Base-by-base conservation (phyloP, 2,797 vertebrate species). In the Gambelia wislizenii region DNA sequence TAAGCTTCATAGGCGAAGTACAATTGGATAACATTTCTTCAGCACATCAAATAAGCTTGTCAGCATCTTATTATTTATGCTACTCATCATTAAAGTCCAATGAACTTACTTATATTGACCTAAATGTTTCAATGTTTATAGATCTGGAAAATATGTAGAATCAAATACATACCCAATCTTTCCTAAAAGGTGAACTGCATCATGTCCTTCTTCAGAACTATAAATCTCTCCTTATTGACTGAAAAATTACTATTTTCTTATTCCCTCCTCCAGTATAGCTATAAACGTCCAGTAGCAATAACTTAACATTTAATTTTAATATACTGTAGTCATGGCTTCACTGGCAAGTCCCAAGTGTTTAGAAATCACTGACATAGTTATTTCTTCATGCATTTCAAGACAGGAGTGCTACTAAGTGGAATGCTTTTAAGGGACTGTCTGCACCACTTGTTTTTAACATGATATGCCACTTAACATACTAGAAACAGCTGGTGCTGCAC, bases 101-200 rank as follows among this genome's bases (percentile, higher is more conserved):
- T 0, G 2, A 70, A 16, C 12, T 74, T 0, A 5, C 61, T 83
- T 91, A n/a, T 64, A 83, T 67, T 59, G 14, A 72, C 59, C 20
- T 56, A 82, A 52, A 74, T 30, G 14, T 83, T 18, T 56, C 59
- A 61, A 61, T 61, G 59, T 61, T 4, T 56, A 82, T 49, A 49
- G 12, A 49, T n/a, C 22, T 84, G 33, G 74, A 82, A 89, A 88
- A 74, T 22, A 85, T 70, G 52, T 2, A 42, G 49, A 92, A 81
- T 25, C 13, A 77, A 61, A 49, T 13, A 56, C 18, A 47, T 77
- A n/a, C 76, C 47, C 49, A 59, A 1, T 20, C 61, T 75, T 77
- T 80, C 30, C 20, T 47, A 20, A 33, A 80, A 64, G 25, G 10
- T 56, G 18, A 54, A 4, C 30, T 39, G 54, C 64, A 79, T 2